Evolutionary conservation across 2,797 vertebrate genomes (phyloP), one percentile per base, ranked within the genome.

Genomic region (Hyperoplus lanceolatus): DNA sequence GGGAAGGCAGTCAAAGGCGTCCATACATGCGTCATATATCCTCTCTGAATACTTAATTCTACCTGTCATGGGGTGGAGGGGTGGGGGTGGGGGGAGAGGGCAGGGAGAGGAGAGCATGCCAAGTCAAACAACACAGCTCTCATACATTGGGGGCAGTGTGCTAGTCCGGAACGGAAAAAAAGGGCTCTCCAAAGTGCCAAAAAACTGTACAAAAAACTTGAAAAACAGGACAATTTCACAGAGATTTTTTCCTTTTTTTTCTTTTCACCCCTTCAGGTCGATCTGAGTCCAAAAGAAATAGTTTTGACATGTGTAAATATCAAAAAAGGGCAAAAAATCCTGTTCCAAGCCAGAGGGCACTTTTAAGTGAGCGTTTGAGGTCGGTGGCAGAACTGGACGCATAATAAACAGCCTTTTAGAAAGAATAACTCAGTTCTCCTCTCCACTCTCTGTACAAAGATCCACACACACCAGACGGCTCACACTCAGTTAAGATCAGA

Each of bases 11-110:
- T 99, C 98, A 0, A 99, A 99, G 95, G 98, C 97, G 85, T 99
- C 98, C 98, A 99, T 99, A 91, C 98, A 99, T 87, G 97, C 97
- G 45, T 99, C 98, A 83, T 99, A 99, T 73, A 99, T 96, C 62
- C 97, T 95, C 94, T 99, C 98, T 79, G 98, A 99, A 96, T 99
- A 99, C 96, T 99, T 99, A 95, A 99, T 99, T 97, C 97, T 99
- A 98, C 98, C 98, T 99, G 95, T 94, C 73, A 90, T 82, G 92
- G 76, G 81, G 61, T 65, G 79, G 77, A 78, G 92, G 76, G 81
- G 61, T 65, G 79, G 77, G 79, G 85, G 79, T 21, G 21, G 21
- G 67, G 79, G 77, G 79, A 86, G 21, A 75, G 80, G 81, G 83
- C 45, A 82, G 65, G 78, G 79, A 76, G 36, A 82, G 66, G 53